These are phyloP conservation scores for Artemia franciscana DNA, from an alignment of 1,140 invertebrate genomes.

Conservation along the genomic window DNA sequence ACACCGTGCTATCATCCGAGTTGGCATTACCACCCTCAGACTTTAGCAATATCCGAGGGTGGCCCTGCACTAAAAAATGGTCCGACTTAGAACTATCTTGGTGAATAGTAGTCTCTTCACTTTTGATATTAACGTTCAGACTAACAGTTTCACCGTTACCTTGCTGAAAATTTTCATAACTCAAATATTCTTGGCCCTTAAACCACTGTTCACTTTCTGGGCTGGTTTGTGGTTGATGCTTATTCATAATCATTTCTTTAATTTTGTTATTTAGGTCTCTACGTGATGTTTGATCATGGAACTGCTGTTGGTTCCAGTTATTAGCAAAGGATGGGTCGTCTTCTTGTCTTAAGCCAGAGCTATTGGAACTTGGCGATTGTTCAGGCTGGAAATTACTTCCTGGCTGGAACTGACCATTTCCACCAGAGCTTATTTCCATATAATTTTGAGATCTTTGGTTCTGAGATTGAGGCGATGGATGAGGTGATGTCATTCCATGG, in stretches of 20 bases:
- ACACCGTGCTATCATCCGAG: neutral
- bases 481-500: neutral
- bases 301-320: neutral
- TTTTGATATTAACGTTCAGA: neutral
- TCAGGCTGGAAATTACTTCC: neutral
- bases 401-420: neutral
- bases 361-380: neutral
- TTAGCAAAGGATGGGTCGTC: neutral
- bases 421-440: neutral
- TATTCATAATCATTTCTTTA: neutral
- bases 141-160: neutral
- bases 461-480: neutral
- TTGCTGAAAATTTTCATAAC: neutral
- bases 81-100: neutral
- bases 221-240: neutral
- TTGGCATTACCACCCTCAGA: constrained; percentile 38
- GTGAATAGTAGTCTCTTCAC: neutral
- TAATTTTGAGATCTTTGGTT: neutral
- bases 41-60: constrained; percentile 24
- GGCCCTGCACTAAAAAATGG: constrained; percentile 22
- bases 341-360: neutral
- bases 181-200: neutral
- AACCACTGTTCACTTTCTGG: neutral
- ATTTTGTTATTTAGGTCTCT: neutral
- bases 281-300: neutral